Base-by-base conservation (phyloP, 2,797 vertebrate species). In the Glyptemys insculpta region DNA sequence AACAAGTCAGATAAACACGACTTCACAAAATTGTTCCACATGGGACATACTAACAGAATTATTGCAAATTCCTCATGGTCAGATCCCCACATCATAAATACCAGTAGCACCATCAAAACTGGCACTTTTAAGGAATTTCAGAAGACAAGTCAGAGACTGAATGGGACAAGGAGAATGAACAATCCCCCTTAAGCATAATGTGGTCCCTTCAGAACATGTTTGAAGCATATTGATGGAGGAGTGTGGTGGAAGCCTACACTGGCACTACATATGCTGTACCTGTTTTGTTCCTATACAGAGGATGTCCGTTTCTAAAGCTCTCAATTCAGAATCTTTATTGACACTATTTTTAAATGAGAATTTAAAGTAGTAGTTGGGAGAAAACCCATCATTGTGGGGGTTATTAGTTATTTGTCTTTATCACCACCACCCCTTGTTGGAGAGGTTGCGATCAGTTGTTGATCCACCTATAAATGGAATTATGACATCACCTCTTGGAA, bases 1-100 rank as follows among this genome's bases (percentile, higher is more conserved):
- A 23, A 23, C 10, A 16, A 2, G 1, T 23, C 0, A 0, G 54
- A 31, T 41, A 37, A 72, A 72, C n/a, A 41, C 6, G 68, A 41
- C 21, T 72, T 72, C 68, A 41, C 68, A 72, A 41, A 72, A 37
- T n/a, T 41, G 37, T 41, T 41, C 37, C 68, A 37, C 10, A 6
- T 72, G 21, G 19, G 29, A 6, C 65, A 11, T 23, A 91, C 3
- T 1, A 10, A 27, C 56, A 23, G 29, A 34, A 53, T 2, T 56
- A 56, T 5, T 10, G 18, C 6, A 74, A 50, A 68, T 1, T 53
- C 44, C 4, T 1, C 49, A 31, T n/a, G 14, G 23, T 11, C 31
- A 79, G 31, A 41, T 76, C 14, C 37, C 6, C 15, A 49, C 34
- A 83, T 74, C 9, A 23, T 52, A 65, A n/a, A 65, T 78, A 29